Evolutionary conservation across 2,113 vertebrate genomes (phyloP).

Genomic region (Sigmodon hispidus): DNA sequence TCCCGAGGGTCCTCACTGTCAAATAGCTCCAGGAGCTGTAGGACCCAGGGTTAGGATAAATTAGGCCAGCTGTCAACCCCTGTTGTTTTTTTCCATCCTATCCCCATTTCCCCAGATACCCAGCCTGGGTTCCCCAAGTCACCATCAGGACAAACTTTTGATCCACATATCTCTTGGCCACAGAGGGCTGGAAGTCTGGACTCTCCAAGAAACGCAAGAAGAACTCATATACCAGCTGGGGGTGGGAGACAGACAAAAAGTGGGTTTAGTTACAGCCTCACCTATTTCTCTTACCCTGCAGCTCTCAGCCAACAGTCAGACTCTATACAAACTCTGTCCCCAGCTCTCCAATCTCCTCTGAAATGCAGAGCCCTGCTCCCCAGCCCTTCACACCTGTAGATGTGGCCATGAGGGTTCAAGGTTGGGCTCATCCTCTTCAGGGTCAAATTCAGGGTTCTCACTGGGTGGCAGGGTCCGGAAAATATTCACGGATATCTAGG

Average conservation of each 20-base stretch:
- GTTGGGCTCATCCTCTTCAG: conserved; percentile 95
- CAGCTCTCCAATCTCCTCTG: background rate
- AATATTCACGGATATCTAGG: conserved; percentile 94
- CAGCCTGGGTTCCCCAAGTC: conserved; percentile 61
- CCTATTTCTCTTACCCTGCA: background rate
- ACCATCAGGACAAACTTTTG: conserved; percentile 97
- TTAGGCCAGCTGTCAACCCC: conserved; percentile 7
- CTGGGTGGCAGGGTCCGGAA: conserved; percentile 94
- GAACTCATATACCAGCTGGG: conserved; percentile 95
- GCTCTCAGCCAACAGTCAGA: background rate
- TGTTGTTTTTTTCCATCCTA: background rate
- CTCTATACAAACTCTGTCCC: background rate
- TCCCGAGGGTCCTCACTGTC: conserved; percentile 95
- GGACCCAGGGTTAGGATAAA: background rate
- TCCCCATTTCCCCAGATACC: background rate
- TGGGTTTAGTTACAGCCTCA: background rate
- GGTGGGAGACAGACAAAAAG: background rate
- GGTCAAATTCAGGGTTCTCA: conserved; percentile 96
- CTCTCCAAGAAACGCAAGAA: conserved; percentile 96
- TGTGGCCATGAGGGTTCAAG: conserved; percentile 96
- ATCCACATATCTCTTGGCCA: conserved; percentile 96
- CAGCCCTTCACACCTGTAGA: conserved; percentile 87
- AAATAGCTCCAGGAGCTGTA: conserved; percentile 93
- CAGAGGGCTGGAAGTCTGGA: conserved; percentile 95
- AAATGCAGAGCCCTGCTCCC: background rate